These are phyloP conservation scores for Toxostoma redivivum DNA, from an alignment of 2,113 vertebrate genomes.

Conservation along the genomic window DNA sequence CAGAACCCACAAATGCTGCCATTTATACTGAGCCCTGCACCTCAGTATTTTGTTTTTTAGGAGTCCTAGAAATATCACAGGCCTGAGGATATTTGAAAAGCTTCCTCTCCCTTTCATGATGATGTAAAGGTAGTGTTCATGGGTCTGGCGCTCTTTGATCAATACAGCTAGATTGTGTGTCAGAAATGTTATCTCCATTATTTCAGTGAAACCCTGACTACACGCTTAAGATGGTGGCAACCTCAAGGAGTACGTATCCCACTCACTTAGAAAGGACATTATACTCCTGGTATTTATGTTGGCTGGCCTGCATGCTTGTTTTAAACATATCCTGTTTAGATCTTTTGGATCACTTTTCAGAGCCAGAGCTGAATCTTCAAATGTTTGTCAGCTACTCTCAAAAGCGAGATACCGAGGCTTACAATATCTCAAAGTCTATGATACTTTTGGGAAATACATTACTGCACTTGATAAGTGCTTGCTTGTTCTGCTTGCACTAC, in stretches of 20 bases:
- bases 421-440: not conserved
- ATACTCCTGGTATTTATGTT: slow-evolving; percentile 9
- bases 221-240: not conserved
- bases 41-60: slow-evolving; percentile 8
- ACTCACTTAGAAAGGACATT: not conserved
- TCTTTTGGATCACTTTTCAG: not conserved
- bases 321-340: not conserved
- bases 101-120: slow-evolving; percentile 1
- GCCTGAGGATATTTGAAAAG: slow-evolving; percentile 28
- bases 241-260: not conserved
- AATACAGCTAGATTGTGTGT: not conserved
- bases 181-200: not conserved
- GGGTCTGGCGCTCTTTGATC: not conserved
- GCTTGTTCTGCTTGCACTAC: not conserved
- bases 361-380: not conserved
- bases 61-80: slow-evolving; percentile 10
- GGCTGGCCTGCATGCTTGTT: not conserved
- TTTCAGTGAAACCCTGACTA: not conserved
- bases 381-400: not conserved
- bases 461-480: not conserved
- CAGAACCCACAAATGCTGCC: not conserved
- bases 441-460: not conserved
- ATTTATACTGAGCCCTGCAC: not conserved
- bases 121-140: slow-evolving; percentile 18
- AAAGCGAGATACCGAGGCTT: accelerated